A percentile compares a stretch with the other conserved stretches of the same genome.
phyloP scores from a whole-genome alignment of 2,797 vertebrate genomes.

The Sphenopsis melanotis region DNA sequence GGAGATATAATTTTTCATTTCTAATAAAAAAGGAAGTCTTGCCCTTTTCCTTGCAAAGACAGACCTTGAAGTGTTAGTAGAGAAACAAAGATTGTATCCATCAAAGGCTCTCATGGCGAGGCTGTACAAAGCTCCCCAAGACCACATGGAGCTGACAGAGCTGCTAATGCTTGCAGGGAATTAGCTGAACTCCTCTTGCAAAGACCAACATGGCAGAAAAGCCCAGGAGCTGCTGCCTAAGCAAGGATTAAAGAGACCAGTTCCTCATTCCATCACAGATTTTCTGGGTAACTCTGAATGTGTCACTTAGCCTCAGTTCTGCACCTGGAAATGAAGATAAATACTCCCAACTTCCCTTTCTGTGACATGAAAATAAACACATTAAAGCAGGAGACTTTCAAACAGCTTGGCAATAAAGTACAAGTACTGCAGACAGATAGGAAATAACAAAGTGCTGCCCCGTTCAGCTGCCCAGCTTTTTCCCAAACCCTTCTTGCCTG shows the following conservation, averaged over 20 bases:
- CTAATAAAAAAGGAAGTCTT: conserved; percentile 44
- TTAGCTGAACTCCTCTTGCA: background rate
- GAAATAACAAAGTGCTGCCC: conserved; percentile 54
- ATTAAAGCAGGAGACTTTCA: conserved; percentile 30
- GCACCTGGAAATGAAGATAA: conserved; percentile 58
- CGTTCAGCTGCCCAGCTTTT: background rate
- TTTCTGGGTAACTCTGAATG: background rate
- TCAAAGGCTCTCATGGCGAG: background rate
- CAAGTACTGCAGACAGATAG: conserved; percentile 10
- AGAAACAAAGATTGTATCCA: conserved; percentile 34
- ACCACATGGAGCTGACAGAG: background rate
- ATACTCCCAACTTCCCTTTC: conserved; percentile 36
- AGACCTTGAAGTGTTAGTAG: conserved; percentile 32
- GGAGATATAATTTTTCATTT: conserved; percentile 37
- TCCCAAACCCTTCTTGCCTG: background rate
- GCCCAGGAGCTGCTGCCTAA: background rate
- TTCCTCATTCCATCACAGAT: background rate
- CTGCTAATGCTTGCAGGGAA: background rate
- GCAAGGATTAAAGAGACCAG: background rate
- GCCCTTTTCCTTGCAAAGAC: conserved; percentile 41
- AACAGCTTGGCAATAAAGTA: conserved; percentile 22
- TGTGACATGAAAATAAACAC: conserved; percentile 53
- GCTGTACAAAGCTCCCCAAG: background rate
- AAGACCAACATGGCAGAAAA: background rate
- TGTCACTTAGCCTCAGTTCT: background rate